Base-by-base conservation (phyloP, 2,113 vertebrate genomes). In the Gorilla gorilla region DNA sequence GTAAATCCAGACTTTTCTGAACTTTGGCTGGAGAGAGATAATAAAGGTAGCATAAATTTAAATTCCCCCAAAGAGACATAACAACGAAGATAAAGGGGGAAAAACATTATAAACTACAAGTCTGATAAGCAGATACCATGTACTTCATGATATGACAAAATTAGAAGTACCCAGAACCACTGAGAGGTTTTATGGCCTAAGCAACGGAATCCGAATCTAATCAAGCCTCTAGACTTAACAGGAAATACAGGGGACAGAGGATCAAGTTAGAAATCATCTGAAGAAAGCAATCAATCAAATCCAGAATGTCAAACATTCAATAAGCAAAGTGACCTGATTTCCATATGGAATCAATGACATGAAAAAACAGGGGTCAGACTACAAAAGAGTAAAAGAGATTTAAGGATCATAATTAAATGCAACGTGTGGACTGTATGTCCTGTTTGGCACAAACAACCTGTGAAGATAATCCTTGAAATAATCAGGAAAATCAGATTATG, bases 221-320 rank as follows among this genome's bases (percentile, higher is more conserved):
- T 68, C 50, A 83, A 92, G 40, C 38, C 48, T 86, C 57, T 59
- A 85, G 86, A 90, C 35, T 25, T 89, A 86, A 79, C 10, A 93
- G 20, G n/a, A 96, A 89, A 85, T 79, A 84, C 4, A 82, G n/a
- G n/a, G 30, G 18, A 94, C 17, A 88, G 10, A 94, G 18, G 32
- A 68, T 76, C 1, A 38, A 93, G 38, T 83, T 83, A 30, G 86
- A 97, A 88, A 91, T 6, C 25, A 79, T 59, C 59, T 25, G 84
- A 80, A 81, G 16, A n/a, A 97, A 83, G 64, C 75, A 89, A 90
- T 93, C 79, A 55, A 23, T 92, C 76, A 95, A 96, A 87, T 40
- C 30, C 25, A 85, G 43, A 61, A 95, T 66, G 45, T 48, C 8
- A 18, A 95, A 93, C 4, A 64, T 52, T 84, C 92, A 94, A n/a